Base-by-base conservation (phyloP, 2,113 vertebrate genomes). In the Apodemus sylvaticus region DNA sequence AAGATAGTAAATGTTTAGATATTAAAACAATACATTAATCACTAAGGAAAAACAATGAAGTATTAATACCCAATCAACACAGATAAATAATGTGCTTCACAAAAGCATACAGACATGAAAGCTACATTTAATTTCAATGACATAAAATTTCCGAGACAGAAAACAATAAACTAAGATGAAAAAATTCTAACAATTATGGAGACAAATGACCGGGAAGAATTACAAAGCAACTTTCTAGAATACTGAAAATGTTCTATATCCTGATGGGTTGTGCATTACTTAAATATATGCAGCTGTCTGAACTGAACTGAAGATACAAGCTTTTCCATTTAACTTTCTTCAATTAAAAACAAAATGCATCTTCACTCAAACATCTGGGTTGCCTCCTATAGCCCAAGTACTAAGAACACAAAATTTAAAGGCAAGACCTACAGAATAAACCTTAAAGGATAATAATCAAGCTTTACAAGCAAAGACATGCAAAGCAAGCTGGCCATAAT, bases 1-100 rank as follows among this genome's bases (percentile, higher is more conserved):
- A 93, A 91, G 76, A 20, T 45, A 86, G 93, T 51, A 71, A 89
- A 91, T 62, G 64, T 93, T 60, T 86, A 36, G 11, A 76, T 76
- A 90, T 66, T 53, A 62, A 89, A 90, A 91, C 70, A 92, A 79
- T 0, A 87, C 53, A 66, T 39, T 53, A 66, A 85, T 82, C 45
- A 94, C 89, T 19, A 93, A 94, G 62, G 9, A 90, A 90, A 96
- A 94, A 19, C 6, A 91, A 88, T 74, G 1, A 93, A 93, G 17
- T 78, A 82, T 17, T 68, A 42, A 90, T 70, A 93, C 4, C 76
- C 64, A 92, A 85, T 29, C 26, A 92, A 89, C 17, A 85, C 7
- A 4, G 34, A 95, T 91, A 81, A 95, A 68, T 92, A 94, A 96
- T 36, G 93, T 34, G 16, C 39, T 86, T n/a, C 36, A 13, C 39